phyloP scores from a whole-genome alignment of 2,888 invertebrate genomes.

The Hyposoter didymator region DNA sequence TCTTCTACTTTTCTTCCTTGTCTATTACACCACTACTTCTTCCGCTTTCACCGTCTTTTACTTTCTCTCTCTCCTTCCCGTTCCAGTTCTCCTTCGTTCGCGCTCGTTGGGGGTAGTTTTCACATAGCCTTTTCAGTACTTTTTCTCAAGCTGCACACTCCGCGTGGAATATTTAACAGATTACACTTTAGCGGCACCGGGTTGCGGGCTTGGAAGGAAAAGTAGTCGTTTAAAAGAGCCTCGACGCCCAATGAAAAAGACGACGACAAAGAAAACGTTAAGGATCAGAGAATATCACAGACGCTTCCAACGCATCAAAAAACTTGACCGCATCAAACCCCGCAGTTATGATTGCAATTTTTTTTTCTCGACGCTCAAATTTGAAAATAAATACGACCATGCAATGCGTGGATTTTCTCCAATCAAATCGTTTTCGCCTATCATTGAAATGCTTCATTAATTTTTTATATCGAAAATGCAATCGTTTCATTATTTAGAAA shows the following conservation, averaged over 20 bases:
- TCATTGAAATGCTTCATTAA: neutral
- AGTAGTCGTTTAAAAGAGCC: constrained; percentile 74
- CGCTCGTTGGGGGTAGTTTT: constrained; percentile 30
- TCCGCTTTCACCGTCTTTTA: constrained; percentile 68
- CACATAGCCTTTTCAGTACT: constrained; percentile 25
- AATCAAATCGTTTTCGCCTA: neutral
- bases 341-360: constrained; percentile 68
- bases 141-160: constrained; percentile 70
- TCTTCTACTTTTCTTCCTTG: constrained; percentile 61
- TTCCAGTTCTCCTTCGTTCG: constrained; percentile 46
- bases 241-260: constrained; percentile 65
- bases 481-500: neutral
- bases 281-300: constrained; percentile 72
- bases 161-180: constrained; percentile 81
- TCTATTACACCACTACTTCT: constrained; percentile 63
- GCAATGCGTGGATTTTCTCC: neutral
- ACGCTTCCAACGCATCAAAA: constrained; percentile 57
- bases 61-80: constrained; percentile 60
- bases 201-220: constrained; percentile 45
- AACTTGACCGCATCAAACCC: neutral
- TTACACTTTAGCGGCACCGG: constrained; percentile 72
- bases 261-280: constrained; percentile 64
- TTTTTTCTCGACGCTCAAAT: constrained; percentile 11
- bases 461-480: neutral
- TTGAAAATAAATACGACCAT: neutral